Evolutionary conservation across 1,140 invertebrate genomes (phyloP), one percentile per base, ranked within the genome.

Genomic region (Harlomillsia oculata): DNA sequence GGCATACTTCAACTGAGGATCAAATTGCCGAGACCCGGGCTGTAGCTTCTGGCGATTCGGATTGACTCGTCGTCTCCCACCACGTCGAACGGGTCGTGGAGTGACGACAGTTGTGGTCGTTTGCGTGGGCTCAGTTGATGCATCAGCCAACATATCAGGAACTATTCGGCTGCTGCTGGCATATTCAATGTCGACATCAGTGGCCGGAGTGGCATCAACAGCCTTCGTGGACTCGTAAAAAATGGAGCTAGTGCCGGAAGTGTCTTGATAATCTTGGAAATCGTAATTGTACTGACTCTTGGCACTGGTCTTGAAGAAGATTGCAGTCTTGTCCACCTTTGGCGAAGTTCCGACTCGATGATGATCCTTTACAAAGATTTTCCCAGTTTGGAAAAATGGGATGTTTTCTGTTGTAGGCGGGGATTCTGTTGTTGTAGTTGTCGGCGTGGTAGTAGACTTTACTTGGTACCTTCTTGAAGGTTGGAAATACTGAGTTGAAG

Each of bases 1-100:
- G 13, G 64, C 43, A 21, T 55, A 62, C 52, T 62, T 56, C 8
- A 60, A 29, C 48, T 61, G 45, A 9, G 59, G 56, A 14, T 64
- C 48, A 34, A 58, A 51, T 3, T 20, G 23, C 44, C 16, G 13
- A 21, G 26, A 51, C 34, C 25, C 21, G 3, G 36, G 30, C 16
- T 36, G 32, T 45, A 16, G 39, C 26, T 40, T 49, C 46, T 51
- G 53, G 26, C 58, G 40, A 21, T 54, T 60, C 2, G 46, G 40
- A 16, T 54, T 54, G 1, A 50, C 9, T 26, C 44, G 44, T 4
- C 58, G 20, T 37, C 50, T 45, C 37, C 40, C 32, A 26, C 58
- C 58, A 25, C 58, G 9, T 34, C 58, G 45, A 28, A 34, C 14
- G 5, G 46, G 44, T 20, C 46, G 20, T 28, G 39, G 43, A 32